Percentiles rank a stretch among this genome's conserved stretches.
Conservation (phyloP, 2,888 invertebrate genomes). For the Steinernema scapterisci region DNA sequence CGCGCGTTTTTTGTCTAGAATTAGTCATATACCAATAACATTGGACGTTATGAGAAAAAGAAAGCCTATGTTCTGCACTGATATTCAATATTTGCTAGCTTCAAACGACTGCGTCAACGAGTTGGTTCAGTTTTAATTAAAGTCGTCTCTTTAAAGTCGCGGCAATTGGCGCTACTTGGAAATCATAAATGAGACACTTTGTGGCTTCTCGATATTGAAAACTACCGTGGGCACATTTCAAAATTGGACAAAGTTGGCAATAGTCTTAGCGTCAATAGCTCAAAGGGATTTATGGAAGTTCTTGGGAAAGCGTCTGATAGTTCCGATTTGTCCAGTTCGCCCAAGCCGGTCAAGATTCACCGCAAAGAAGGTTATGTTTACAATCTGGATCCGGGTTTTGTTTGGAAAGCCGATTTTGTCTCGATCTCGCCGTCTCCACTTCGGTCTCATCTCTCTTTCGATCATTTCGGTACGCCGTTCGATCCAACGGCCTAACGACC, state of each 20-base stretch:
- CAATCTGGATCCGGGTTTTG: neutral
- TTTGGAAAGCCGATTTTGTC: slow-evolving; percentile 5
- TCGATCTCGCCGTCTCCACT: neutral
- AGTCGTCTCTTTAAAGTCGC: neutral
- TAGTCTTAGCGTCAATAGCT: neutral
- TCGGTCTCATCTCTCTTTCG: neutral
- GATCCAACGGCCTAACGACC: neutral
- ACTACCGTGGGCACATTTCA: no score
- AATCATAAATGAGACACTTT: no score
- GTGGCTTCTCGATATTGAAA: no score
- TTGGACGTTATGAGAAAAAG: neutral
- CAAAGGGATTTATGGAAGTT: no score
- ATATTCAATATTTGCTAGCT: neutral
- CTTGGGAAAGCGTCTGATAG: no score
- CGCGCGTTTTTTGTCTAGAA: neutral
- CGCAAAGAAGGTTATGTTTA: slow-evolving; percentile 30
- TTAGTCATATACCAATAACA: slow-evolving; percentile 23
- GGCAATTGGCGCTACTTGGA: no score
- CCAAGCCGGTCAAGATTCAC: neutral
- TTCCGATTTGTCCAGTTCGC: no score
- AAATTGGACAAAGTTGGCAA: neutral
- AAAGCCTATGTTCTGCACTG: slow-evolving; percentile 15
- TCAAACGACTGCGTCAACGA: neutral
- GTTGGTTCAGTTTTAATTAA: slow-evolving; percentile 6
- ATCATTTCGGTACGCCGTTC: neutral